phyloP scores from a whole-genome alignment of 2,113 vertebrate species.

The Acinonyx jubatus region DNA sequence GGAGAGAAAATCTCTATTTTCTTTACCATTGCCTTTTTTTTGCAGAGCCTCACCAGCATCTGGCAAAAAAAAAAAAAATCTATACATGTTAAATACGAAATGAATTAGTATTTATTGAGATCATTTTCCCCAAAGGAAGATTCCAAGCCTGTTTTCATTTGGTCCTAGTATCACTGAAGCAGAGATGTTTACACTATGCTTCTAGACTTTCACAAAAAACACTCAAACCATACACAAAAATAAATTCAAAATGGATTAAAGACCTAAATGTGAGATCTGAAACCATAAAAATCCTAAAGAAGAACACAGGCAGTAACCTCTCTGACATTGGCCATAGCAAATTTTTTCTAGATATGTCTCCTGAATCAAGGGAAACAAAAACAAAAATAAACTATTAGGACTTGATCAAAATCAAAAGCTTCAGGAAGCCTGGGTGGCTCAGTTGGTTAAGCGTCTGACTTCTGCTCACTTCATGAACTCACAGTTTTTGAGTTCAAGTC shows the following conservation, averaged over 20 bases:
- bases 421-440: not conserved
- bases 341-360: too few relatives aligned
- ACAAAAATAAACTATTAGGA: not conserved
- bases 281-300: not conserved
- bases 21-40: not conserved
- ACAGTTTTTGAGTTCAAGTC: too few relatives aligned
- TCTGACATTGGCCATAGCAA: too few relatives aligned
- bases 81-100: not conserved
- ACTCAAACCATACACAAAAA: not conserved
- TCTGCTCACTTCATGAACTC: too few relatives aligned
- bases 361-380: too few relatives aligned
- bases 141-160: not conserved
- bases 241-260: not conserved
- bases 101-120: not conserved
- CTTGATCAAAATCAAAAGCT: not conserved
- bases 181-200: not conserved
- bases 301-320: too few relatives aligned
- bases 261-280: not conserved
- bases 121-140: not conserved
- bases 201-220: not conserved
- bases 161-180: not conserved
- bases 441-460: too few relatives aligned
- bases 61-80: not conserved
- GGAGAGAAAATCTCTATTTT: not conserved
- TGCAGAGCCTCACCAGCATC: not conserved